A percentile compares a stretch with the other conserved stretches of the same genome.
These are phyloP conservation scores for Threskiornis aethiopicus DNA, from an alignment of 2,797 vertebrate genomes.

Conservation along the genomic window DNA sequence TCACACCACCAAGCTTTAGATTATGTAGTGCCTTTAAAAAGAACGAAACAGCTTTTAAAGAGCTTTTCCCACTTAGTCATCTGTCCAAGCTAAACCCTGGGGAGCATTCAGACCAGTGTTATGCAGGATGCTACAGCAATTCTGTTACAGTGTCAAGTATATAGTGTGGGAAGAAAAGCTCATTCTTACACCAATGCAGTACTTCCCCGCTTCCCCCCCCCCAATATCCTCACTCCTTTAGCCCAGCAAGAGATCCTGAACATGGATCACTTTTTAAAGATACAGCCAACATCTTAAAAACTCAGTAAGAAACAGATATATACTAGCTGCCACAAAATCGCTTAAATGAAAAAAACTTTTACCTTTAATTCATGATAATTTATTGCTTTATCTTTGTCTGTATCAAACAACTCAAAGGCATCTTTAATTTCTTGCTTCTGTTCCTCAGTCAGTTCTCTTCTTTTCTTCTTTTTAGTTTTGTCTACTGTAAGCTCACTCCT, in stretches of 20 bases:
- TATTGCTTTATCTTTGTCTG: constrained; percentile 89
- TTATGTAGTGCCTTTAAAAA: neutral
- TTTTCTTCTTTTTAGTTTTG: constrained; percentile 85
- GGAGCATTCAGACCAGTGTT: neutral
- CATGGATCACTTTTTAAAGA: neutral
- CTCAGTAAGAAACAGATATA: neutral
- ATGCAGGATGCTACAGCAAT: neutral
- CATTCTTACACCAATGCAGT: neutral
- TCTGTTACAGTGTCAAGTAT: neutral
- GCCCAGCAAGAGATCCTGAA: neutral
- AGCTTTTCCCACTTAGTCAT: neutral
- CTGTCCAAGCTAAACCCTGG: neutral
- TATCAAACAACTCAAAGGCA: constrained; percentile 91
- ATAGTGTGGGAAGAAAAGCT: neutral
- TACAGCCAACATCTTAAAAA: neutral
- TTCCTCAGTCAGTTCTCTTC: constrained; percentile 86
- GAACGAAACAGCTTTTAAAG: neutral
- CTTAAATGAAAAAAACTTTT: constrained; percentile 2
- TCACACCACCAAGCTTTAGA: neutral
- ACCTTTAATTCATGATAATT: constrained; percentile 93
- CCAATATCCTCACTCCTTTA: neutral
- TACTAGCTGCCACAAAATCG: neutral
- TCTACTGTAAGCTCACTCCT: constrained; percentile 82
- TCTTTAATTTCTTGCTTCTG: constrained; percentile 93
- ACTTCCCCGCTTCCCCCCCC: fast-evolving